Evolutionary conservation across 1,140 invertebrate genomes (phyloP), one percentile per base, ranked within the genome.

Genomic region (Saccostrea echinata): DNA sequence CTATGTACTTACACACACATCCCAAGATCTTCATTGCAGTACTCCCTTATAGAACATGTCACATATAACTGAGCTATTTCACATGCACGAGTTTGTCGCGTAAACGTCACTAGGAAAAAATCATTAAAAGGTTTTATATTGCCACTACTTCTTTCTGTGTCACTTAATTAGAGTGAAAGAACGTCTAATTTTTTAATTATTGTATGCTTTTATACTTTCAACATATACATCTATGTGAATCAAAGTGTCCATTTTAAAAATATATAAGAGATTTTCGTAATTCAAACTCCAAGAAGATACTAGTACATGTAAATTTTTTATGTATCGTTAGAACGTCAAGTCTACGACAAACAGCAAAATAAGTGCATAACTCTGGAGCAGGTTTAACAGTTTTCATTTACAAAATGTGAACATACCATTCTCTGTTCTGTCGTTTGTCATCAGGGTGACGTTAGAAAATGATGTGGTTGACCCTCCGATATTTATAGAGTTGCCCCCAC

Each of bases 1-100:
- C n/a, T n/a, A n/a, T 64, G 18, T 64, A 30, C 68, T 76, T 76
- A 76, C 68, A 30, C 27, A 30, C 68, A 76, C 24, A 76, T 13
- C 1, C 27, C 68, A 16, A 27, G 24, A 30, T 76, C 11, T 30
- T 76, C 68, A 18, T 76, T 12, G 68, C 68, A 76, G 9, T 76
- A 30, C 30, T 76, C 68, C 16, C 30, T 33, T 30, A 76, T 11
- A 33, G 27, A 30, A 18, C 68, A 76, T 16, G 68, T 76, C 9
- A 76, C 68, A 76, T 76, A 76, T 13, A 76, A 33, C 27, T 33
- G 24, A 30, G 27, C 68, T 30, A 76, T 76, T 76, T 76, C 68
- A 33, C 68, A 76, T 16, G 68, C 13, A 16, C 30, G 33, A 33
- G 68, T 76, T 76, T 76, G 24, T 76, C 27, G 24, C 11, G 11